Percentiles rank a stretch among this genome's conserved stretches.
Evolutionary conservation across 2,113 vertebrate species (phyloP).

Genomic region (Proterorhinus semilunaris): DNA sequence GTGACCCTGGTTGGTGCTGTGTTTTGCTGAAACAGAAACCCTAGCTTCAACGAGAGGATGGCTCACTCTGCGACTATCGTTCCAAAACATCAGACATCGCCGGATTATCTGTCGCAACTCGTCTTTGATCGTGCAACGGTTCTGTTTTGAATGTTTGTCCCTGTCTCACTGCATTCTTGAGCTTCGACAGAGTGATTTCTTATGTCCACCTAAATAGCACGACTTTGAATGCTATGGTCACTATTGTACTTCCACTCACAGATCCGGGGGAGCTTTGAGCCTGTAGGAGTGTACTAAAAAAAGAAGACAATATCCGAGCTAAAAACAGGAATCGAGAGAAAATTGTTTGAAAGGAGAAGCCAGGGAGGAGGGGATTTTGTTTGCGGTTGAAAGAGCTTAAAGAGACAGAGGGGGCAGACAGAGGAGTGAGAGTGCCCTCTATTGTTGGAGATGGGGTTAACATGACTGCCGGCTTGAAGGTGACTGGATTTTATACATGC

Average conservation of each 20-base stretch:
- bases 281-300: not conserved
- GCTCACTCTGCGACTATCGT: too few relatives aligned
- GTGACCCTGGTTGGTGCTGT: too few relatives aligned
- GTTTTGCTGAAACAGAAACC: too few relatives aligned
- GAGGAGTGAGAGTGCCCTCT: conserved; percentile 67
- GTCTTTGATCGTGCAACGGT: too few relatives aligned
- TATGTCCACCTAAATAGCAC: too few relatives aligned
- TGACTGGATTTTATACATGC: not conserved
- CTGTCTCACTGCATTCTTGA: too few relatives aligned
- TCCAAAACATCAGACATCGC: too few relatives aligned
- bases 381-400: conserved; percentile 6
- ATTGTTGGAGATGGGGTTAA: conserved; percentile 36
- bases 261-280: not conserved
- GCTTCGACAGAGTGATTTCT: too few relatives aligned
- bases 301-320: conserved; percentile 6
- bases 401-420: conserved; percentile 10
- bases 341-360: conserved; percentile 32
- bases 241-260: not conserved
- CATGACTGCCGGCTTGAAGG: not conserved
- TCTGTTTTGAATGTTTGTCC: too few relatives aligned
- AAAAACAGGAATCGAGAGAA: conserved; percentile 30
- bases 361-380: conserved; percentile 9
- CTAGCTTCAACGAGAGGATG: too few relatives aligned
- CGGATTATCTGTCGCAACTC: too few relatives aligned
- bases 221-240: conserved; percentile 17